Percentiles rank a stretch among this genome's conserved stretches.
Evolutionary conservation across 2,113 vertebrate genomes (phyloP).

Genomic region (Butorides virescens): DNA sequence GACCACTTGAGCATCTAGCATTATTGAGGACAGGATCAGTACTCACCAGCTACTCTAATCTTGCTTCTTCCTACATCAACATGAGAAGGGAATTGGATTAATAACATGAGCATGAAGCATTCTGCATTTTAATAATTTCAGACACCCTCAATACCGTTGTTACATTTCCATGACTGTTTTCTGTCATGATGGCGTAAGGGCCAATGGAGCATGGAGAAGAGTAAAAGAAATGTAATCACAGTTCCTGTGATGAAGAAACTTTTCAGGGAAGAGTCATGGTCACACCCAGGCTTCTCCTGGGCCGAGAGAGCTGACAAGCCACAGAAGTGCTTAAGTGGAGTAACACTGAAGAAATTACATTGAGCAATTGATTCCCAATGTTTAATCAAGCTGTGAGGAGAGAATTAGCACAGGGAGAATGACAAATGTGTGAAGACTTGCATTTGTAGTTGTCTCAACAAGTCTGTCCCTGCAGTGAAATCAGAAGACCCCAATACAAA

Average conservation of each 20-base stretch:
- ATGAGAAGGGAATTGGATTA: not conserved
- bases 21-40: not conserved
- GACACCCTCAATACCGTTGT: not conserved
- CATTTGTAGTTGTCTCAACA: not conserved
- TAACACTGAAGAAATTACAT: not conserved
- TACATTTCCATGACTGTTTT: not conserved
- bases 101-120: not conserved
- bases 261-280: not conserved
- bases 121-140: not conserved
- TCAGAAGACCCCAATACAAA: not conserved
- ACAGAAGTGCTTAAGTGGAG: not conserved
- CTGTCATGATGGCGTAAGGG: not conserved
- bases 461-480: not conserved
- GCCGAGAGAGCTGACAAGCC: not conserved
- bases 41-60: not conserved
- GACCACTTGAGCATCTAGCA: not conserved
- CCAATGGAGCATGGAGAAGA: not conserved
- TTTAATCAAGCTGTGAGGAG: not conserved
- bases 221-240: not conserved
- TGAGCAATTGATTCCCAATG: not conserved
- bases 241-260: not conserved
- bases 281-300: not conserved
- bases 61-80: not conserved
- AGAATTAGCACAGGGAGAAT: not conserved
- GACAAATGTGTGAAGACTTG: not conserved